These are phyloP conservation scores for Probaryconus sp. DNA, from an alignment of 1,140 invertebrate species.

Conservation along the genomic window DNA sequence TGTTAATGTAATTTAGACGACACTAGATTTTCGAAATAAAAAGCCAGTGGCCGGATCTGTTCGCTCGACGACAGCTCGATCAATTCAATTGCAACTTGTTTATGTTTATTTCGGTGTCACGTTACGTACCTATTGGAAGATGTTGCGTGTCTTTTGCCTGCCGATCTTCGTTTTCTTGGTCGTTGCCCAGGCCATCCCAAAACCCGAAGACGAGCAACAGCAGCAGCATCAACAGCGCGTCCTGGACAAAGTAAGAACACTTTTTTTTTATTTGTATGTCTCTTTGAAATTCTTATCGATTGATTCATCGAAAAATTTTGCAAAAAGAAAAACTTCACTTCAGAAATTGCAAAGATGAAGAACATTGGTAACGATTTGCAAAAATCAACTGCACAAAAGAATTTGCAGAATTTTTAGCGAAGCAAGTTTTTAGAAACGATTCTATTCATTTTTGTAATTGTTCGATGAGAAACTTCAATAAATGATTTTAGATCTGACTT, in stretches of 20 bases:
- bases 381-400: too few species aligned
- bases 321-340: too few species aligned
- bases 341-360: too few species aligned
- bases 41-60: background rate
- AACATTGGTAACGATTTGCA: too few species aligned
- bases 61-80: background rate
- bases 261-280: too few species aligned
- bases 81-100: background rate
- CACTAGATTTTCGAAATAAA: slow-evolving; percentile 9
- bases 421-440: too few species aligned
- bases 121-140: slow-evolving; percentile 23
- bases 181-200: slow-evolving; percentile 79
- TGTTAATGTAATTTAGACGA: slow-evolving; percentile 18
- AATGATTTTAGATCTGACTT: too few species aligned
- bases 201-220: slow-evolving; percentile 77
- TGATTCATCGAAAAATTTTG: too few species aligned
- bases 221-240: slow-evolving; percentile 74
- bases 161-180: slow-evolving; percentile 55
- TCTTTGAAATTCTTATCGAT: slow-evolving; percentile 19
- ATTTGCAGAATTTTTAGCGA: too few species aligned
- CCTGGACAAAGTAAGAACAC: slow-evolving; percentile 79
- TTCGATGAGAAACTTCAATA: too few species aligned
- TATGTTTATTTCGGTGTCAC: too few species aligned
- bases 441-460: too few species aligned
- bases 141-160: slow-evolving; percentile 55